Evolutionary conservation across 2,888 invertebrate genomes (phyloP), one percentile per base, ranked within the genome.

Genomic region (Aphodius sticticus): DNA sequence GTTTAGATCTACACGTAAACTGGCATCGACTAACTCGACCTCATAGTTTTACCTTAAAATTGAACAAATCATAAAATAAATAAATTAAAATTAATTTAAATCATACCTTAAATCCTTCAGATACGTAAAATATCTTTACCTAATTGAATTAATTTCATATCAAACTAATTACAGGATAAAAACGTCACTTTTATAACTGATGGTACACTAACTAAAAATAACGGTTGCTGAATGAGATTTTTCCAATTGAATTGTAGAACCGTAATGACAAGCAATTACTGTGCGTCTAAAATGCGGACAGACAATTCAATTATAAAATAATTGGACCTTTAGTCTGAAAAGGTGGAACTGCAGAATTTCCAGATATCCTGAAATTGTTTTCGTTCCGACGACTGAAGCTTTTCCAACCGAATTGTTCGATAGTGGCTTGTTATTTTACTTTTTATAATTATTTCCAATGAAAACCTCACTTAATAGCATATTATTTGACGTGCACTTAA

Each of bases 221-320:
- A 53, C 53, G 9, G 7, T 53, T 53, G 12, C 53, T 53, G 12
- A 12, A 53, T 53, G 53, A 53, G 53, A 7, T 53, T 53, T 53
- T 53, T 53, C 26, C 53, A 12, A 53, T 53, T 53, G 53, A 53
- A 5, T 53, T 53, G 53, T 53, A 53, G 53, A 53, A 53, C 53
- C 7, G 53, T 53, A 53, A 53, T 53, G 53, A 53, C 53, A 53
- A 53, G 53, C 53, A 53, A 53, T 53, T 53, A 53, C 53, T 7
- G 53, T 53, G 53, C 53, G 53, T 53, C 53, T 53, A 53, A 53
- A 53, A 53, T 53, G 12, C 53, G 53, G 53, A 53, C 53, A 53
- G 53, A 53, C 53, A 53, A 53, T 53, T 53, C 53, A 53, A 53
- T 53, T 53, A 53, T 53, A 53, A 53, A 53, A 53, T 53, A 53